Conservation (phyloP, 64 coral and sea anemone species). For the Dendrophyllia cribrosa region DNA sequence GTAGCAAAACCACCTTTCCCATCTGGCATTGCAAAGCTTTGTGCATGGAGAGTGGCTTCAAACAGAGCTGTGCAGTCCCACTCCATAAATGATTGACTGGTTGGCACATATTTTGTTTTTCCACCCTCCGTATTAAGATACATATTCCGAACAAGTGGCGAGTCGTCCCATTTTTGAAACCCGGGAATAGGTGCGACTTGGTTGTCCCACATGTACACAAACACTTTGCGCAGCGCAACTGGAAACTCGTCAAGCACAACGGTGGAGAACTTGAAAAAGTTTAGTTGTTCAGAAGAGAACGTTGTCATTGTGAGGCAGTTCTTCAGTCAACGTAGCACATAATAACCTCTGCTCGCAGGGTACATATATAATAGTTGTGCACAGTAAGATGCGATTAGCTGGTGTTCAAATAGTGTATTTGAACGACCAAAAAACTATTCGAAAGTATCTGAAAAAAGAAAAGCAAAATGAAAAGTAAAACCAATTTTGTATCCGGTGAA, state of each 20-base stretch:
- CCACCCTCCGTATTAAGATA: slow-evolving; percentile 9
- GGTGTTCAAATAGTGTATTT: too few relatives aligned
- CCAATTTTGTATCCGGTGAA: too few relatives aligned
- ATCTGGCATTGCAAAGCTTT: slow-evolving; percentile 28
- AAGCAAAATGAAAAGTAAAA: too few relatives aligned
- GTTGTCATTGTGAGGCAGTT: not conserved
- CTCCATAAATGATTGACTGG: not conserved
- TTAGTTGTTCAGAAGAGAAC: slow-evolving; percentile 17
- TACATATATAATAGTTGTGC: too few relatives aligned
- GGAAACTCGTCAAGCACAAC: slow-evolving; percentile 41
- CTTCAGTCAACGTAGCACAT: not conserved
- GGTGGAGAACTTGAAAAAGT: slow-evolving; percentile 45
- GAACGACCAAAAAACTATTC: too few relatives aligned
- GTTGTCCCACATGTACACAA: slow-evolving; percentile 43
- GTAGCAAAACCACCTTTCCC: not conserved
- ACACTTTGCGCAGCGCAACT: slow-evolving; percentile 16
- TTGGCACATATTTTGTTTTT: slow-evolving; percentile 10
- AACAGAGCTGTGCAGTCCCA: slow-evolving; percentile 49
- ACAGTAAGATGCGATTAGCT: too few relatives aligned
- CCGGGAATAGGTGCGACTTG: not conserved
- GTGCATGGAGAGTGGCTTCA: slow-evolving; percentile 26
- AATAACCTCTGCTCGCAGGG: too few relatives aligned
- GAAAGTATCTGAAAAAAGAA: too few relatives aligned
- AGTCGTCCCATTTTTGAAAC: slow-evolving; percentile 40
- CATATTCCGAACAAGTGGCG: not conserved